Percentiles rank a stretch among this genome's conserved stretches.
phyloP scores from a whole-genome alignment of 2,113 vertebrate species.

The Nesospiza acunhae region DNA sequence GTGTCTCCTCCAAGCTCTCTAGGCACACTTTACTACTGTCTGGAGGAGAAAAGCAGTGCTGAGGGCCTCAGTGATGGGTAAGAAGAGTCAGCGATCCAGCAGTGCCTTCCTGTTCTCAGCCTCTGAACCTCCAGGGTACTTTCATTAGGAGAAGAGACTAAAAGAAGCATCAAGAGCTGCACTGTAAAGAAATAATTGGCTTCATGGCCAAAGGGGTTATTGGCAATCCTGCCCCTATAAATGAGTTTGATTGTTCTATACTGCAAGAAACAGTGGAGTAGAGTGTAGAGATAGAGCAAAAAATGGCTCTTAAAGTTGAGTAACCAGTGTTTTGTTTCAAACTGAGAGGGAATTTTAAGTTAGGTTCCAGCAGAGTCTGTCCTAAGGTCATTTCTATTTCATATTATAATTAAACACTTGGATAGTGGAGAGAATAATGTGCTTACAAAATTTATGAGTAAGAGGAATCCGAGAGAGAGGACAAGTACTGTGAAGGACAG shows the following conservation, averaged over 20 bases:
- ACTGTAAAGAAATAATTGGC: background rate
- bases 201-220: background rate
- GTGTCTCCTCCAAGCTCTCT: background rate
- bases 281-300: background rate
- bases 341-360: background rate
- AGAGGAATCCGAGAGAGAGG: background rate
- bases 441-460: conserved; percentile 3
- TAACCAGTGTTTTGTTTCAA: background rate
- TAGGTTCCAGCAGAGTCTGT: background rate
- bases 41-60: background rate
- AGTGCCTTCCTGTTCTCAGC: background rate
- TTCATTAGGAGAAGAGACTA: background rate
- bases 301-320: background rate
- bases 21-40: background rate
- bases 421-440: background rate
- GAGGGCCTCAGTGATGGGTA: background rate
- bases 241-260: background rate
- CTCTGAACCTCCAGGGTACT: background rate
- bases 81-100: background rate
- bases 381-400: conserved; percentile 3
- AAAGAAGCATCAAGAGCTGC: background rate
- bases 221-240: background rate
- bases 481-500: background rate
- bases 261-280: background rate
- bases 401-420: conserved; percentile 26